Conservation (phyloP, 2,888 invertebrate species). For the Microctonus brassicae region DNA sequence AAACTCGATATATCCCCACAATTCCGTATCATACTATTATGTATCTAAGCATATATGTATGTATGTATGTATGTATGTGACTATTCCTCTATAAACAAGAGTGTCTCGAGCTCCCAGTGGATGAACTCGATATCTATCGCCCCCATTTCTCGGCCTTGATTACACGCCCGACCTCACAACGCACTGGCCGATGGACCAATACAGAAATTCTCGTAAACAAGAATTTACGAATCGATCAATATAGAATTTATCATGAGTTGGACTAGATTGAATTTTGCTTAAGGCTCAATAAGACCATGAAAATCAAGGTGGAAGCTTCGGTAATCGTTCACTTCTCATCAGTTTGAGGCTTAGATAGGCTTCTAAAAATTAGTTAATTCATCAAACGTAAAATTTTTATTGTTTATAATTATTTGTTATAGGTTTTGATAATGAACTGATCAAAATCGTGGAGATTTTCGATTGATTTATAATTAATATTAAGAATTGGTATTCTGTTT, state of each 20-base stretch:
- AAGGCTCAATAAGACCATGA: background rate
- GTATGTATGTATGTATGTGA: no score
- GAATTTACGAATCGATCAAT: slow-evolving; percentile 8
- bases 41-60: background rate
- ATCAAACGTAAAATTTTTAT: no score
- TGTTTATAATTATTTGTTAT: no score
- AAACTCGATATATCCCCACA: background rate
- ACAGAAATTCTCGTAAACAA: background rate
- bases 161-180: slow-evolving; percentile 1
- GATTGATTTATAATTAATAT: no score
- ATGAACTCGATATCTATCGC: slow-evolving; percentile 23
- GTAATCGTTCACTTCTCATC: no score
- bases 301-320: no score
- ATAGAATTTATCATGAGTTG: slow-evolving; percentile 11
- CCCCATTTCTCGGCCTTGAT: slow-evolving; percentile 27
- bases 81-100: background rate
- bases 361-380: no score
- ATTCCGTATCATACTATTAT: slow-evolving; percentile 3
- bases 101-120: slow-evolving; percentile 8
- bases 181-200: background rate
- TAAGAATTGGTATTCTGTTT: no score
- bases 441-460: no score
- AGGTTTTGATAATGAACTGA: no score
- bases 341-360: no score
- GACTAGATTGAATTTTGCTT: slow-evolving; percentile 23